Evolutionary conservation across 2,888 invertebrate genomes (phyloP).

Genomic region (Tinea semifulvella): DNA sequence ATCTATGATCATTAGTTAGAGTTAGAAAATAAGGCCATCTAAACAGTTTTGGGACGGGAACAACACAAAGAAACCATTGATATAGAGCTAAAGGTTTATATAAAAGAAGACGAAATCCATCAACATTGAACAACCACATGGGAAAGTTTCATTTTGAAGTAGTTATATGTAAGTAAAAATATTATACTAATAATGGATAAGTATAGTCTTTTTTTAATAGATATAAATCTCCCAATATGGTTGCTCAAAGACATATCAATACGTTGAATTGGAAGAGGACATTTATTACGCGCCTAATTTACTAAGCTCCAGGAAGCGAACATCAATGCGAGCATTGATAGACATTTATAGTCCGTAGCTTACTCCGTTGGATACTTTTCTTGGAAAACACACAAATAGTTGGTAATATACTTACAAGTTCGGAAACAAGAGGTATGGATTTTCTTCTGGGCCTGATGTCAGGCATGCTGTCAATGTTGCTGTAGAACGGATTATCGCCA

Average conservation of each 20-base stretch:
- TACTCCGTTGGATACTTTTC: slow-evolving; percentile 35
- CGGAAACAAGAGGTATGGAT: slow-evolving; percentile 97
- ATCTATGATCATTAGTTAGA: slow-evolving; percentile 7
- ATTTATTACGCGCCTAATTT: slow-evolving; percentile 66
- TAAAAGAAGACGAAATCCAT: slow-evolving; percentile 33
- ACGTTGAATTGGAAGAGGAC: slow-evolving; percentile 53
- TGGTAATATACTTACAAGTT: slow-evolving; percentile 85
- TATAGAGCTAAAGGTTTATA: slow-evolving; percentile 22
- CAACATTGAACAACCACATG: slow-evolving; percentile 22
- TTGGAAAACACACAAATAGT: slow-evolving; percentile 24
- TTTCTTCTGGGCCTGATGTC: slow-evolving; percentile 97
- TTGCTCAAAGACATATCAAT: slow-evolving; percentile 40
- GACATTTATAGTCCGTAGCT: slow-evolving; percentile 25
- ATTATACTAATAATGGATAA: background rate
- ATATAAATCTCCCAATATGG: slow-evolving; percentile 21
- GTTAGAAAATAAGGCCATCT: slow-evolving; percentile 34
- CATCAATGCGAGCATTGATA: slow-evolving; percentile 47
- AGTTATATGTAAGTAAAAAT: background rate
- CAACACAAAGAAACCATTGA: slow-evolving; percentile 45
- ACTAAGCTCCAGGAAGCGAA: slow-evolving; percentile 62
- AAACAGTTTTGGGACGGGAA: slow-evolving; percentile 36
- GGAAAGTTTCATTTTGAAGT: background rate
- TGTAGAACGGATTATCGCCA: slow-evolving; percentile 98
- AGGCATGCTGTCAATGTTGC: slow-evolving; percentile 99
- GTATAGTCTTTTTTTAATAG: background rate